A percentile compares a stretch with the other conserved stretches of the same genome.
Conservation (phyloP, 2,888 invertebrate genomes). For the Dryococelus australis region DNA sequence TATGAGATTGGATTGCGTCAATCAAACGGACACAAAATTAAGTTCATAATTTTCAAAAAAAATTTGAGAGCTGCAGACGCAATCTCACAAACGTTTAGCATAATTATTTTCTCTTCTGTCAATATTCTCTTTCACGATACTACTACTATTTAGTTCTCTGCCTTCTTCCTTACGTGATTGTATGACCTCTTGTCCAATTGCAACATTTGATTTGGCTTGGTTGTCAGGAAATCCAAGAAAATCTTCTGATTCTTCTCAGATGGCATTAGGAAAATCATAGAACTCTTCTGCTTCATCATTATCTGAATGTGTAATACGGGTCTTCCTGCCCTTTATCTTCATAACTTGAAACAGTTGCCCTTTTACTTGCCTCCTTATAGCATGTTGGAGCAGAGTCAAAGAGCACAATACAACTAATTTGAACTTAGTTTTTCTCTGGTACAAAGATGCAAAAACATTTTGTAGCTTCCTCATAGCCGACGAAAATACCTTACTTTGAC, state of each 20-base stretch:
- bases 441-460: not conserved
- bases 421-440: not conserved
- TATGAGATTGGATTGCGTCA: not conserved
- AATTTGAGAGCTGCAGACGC: not conserved
- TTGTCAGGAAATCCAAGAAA: not conserved
- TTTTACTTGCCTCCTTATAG: not conserved
- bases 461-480: not conserved
- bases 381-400: not conserved
- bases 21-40: not conserved
- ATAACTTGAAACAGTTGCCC: not conserved
- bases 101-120: not conserved
- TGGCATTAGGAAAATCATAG: not conserved
- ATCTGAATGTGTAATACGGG: not conserved
- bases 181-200: not conserved
- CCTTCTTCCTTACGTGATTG: not conserved
- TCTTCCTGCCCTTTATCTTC: no score
- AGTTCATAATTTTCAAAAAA: not conserved
- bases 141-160: not conserved
- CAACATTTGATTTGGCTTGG: not conserved
- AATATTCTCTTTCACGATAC: not conserved
- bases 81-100: not conserved
- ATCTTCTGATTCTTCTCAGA: not conserved
- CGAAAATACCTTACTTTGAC: not conserved
- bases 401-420: not conserved
- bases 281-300: not conserved